Conservation (phyloP, 2,113 vertebrate species). For the Aramus guarauna region DNA sequence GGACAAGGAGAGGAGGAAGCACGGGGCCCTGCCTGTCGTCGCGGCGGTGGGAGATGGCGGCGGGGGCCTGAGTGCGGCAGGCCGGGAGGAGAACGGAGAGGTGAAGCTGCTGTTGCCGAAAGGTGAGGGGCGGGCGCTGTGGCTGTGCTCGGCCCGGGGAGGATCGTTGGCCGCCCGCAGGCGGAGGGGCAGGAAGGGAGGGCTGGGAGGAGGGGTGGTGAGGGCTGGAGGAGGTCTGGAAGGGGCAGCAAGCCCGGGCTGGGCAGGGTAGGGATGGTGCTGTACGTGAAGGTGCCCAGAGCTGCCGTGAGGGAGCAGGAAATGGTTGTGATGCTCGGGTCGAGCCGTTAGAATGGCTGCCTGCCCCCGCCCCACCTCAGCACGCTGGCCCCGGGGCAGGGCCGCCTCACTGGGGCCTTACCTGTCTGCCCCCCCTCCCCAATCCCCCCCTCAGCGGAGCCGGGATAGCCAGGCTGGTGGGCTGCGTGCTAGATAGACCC, state of each 20-base stretch:
- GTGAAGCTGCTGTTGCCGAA: constrained; percentile 80
- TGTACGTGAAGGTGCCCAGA: not conserved
- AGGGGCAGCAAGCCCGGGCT: not conserved
- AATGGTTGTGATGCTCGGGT: not conserved
- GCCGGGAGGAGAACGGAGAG: constrained; percentile 88
- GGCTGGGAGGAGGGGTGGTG: not conserved
- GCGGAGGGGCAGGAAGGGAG: not conserved
- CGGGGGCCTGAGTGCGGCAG: constrained; percentile 67
- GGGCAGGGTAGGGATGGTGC: not conserved
- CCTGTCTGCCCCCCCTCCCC: not conserved
- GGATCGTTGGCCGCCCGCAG: not conserved
- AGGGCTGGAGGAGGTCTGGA: not conserved
- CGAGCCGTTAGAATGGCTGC: not conserved
- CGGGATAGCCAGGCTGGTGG: no score
- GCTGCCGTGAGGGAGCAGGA: not conserved
- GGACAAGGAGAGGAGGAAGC: constrained; percentile 79
- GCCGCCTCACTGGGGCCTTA: not conserved
- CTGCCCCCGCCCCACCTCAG: not conserved
- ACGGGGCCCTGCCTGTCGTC: constrained; percentile 64
- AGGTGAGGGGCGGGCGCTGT: constrained; percentile 70
- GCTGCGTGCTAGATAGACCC: accelerated
- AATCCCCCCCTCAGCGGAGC: not conserved
- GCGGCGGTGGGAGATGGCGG: constrained; percentile 45
- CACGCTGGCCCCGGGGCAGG: not conserved
- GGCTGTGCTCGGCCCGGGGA: not conserved